Evolutionary conservation across 2,888 invertebrate genomes (phyloP).

Genomic region (Andricus curvator): DNA sequence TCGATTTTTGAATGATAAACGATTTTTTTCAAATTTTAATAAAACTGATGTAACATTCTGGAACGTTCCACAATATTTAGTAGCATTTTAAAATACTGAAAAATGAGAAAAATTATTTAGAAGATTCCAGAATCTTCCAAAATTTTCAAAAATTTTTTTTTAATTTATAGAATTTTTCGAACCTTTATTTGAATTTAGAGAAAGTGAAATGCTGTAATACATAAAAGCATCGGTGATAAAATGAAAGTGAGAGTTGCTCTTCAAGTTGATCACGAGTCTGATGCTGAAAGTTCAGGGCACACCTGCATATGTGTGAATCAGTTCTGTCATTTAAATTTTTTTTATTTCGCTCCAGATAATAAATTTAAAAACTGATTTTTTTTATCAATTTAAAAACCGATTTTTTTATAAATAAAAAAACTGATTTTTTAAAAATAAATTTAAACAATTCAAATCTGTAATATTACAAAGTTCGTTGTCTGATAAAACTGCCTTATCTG

Average conservation of each 20-base stretch:
- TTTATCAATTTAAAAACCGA: too few species aligned
- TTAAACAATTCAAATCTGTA: neutral
- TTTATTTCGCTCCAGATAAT: neutral
- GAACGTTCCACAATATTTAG: neutral
- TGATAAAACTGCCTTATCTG: neutral
- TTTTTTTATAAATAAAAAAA: too few species aligned
- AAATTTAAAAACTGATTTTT: too few species aligned
- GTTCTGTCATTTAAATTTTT: neutral
- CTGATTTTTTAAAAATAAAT: neutral
- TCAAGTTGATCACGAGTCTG: neutral
- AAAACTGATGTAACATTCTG: neutral
- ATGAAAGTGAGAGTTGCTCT: constrained; percentile 34
- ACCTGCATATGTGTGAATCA: neutral
- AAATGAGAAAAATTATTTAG: too few species aligned
- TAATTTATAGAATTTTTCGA: neutral
- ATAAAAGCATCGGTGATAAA: neutral
- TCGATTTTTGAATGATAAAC: too few species aligned
- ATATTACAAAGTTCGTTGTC: neutral
- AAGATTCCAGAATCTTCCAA: neutral
- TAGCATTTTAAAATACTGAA: too few species aligned
- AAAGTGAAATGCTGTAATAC: neutral
- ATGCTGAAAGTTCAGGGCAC: constrained; percentile 12
- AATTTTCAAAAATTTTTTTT: neutral
- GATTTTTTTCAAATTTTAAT: too few species aligned
- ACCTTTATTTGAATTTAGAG: neutral